These are phyloP conservation scores for Takifugu ocellatus DNA, from an alignment of 2,797 vertebrate genomes.

Conservation along the genomic window DNA sequence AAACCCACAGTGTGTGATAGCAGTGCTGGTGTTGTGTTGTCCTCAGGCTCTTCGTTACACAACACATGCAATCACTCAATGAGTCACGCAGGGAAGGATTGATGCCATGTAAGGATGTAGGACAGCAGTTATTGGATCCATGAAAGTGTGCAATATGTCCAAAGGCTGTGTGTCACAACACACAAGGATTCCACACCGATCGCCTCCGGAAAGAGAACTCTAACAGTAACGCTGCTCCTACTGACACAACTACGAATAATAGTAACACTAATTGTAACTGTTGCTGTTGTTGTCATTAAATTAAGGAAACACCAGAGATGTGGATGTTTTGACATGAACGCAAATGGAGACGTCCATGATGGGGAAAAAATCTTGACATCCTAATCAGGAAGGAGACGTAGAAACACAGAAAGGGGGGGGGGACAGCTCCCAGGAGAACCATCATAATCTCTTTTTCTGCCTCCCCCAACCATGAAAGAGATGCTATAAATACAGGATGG, in stretches of 20 bases:
- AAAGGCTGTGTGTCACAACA: slow-evolving; percentile 19
- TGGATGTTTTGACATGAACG: too few species aligned
- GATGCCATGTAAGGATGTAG: slow-evolving; percentile 23
- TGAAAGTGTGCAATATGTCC: slow-evolving; percentile 16
- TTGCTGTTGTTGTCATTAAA: too few species aligned
- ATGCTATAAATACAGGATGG: slow-evolving; percentile 90
- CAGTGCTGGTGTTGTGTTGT: slow-evolving; percentile 7
- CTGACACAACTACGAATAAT: too few species aligned
- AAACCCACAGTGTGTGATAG: neutral
- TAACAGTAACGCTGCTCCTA: too few species aligned
- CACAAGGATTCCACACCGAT: neutral
- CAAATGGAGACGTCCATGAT: neutral
- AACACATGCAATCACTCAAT: slow-evolving; percentile 9
- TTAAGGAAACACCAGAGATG: too few species aligned
- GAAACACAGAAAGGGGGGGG: neutral
- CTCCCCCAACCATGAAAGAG: slow-evolving; percentile 77
- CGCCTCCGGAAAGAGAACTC: too few species aligned
- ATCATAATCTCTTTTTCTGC: slow-evolving; percentile 87
- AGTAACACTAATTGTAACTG: too few species aligned
- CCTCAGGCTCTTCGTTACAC: slow-evolving; percentile 2
- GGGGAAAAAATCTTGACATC: neutral
- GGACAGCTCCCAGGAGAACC: slow-evolving; percentile 76
- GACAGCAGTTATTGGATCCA: slow-evolving; percentile 16
- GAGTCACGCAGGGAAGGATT: slow-evolving; percentile 13
- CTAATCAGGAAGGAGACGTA: neutral